Conservation (phyloP, 2,113 vertebrate species). For the Daphoenositta chrysoptera region DNA sequence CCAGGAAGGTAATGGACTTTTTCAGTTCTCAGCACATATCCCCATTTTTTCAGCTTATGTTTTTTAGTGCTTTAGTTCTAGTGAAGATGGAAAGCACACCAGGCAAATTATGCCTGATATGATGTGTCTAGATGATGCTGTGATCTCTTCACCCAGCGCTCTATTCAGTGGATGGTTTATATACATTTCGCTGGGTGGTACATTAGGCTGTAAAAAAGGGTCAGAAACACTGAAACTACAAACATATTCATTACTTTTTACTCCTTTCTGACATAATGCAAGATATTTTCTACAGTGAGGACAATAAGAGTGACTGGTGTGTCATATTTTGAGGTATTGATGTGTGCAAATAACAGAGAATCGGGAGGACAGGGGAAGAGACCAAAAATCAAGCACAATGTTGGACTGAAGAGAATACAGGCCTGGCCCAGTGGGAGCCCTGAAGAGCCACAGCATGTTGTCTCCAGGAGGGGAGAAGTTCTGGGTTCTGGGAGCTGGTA, state of each 20-base stretch:
- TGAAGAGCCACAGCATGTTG: background rate
- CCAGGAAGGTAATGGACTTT: background rate
- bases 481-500: background rate
- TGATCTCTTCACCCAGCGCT: background rate
- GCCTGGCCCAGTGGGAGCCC: background rate
- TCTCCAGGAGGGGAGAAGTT: background rate
- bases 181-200: background rate
- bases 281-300: background rate
- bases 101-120: background rate
- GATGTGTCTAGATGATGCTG: background rate
- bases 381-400: background rate
- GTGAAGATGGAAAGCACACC: background rate
- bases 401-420: background rate
- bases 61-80: background rate
- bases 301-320: background rate
- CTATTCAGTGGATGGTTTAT: background rate
- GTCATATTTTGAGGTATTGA: background rate
- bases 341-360: background rate
- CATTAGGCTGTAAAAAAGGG: background rate
- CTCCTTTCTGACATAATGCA: background rate
- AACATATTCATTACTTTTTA: background rate
- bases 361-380: background rate
- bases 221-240: background rate
- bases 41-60: background rate
- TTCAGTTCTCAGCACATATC: background rate